Evolutionary conservation across 92 coral and sea anemone species (phyloP).

Genomic region (Zoanthus gigantus): DNA sequence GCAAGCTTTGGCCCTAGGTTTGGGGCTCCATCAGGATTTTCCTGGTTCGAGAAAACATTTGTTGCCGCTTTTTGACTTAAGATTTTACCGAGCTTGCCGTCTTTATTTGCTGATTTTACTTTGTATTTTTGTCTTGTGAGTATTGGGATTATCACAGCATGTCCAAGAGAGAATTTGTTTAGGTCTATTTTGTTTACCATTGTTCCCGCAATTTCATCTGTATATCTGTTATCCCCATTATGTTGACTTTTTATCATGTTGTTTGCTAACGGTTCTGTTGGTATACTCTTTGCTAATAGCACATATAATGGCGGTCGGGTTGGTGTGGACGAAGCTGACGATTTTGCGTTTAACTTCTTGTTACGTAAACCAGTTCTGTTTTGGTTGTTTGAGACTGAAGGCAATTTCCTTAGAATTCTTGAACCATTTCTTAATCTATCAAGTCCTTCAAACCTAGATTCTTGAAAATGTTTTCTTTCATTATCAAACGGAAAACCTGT

Average conservation of each 20-base stretch:
- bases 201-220: background rate
- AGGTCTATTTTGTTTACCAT: background rate
- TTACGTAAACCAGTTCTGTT: background rate
- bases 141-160: constrained; percentile 20
- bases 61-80: background rate
- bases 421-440: background rate
- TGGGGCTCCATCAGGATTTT: background rate
- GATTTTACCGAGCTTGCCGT: background rate
- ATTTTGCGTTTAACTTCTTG: background rate
- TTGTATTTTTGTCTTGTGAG: background rate
- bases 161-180: background rate
- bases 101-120: background rate
- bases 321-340: background rate
- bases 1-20: background rate
- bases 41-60: background rate
- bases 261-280: background rate
- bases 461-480: background rate
- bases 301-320: constrained; percentile 2
- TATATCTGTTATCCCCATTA: background rate
- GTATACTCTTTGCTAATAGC: background rate
- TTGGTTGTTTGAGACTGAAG: background rate
- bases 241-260: background rate
- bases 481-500: background rate
- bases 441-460: background rate
- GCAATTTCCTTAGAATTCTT: background rate